A percentile compares a stretch with the other conserved stretches of the same genome.
Conservation (phyloP, 2,888 invertebrate species). For the Acronicta alni region DNA sequence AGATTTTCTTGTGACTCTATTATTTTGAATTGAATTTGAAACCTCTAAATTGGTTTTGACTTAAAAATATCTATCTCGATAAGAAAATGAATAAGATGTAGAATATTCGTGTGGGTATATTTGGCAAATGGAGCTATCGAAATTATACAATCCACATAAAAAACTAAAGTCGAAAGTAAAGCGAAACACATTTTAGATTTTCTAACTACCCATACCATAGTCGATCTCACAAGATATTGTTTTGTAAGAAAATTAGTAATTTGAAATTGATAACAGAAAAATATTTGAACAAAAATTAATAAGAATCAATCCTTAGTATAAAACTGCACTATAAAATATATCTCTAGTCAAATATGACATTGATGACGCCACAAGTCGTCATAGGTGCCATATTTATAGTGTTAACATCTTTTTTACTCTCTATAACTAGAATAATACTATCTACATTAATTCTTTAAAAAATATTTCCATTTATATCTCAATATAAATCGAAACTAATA, state of each 20-base stretch:
- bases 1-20: constrained; percentile 6
- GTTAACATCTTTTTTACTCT: constrained; percentile 69
- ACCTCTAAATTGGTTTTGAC: too few relatives aligned
- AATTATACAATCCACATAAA: neutral
- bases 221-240: constrained; percentile 2
- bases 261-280: neutral
- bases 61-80: too few relatives aligned
- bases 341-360: constrained; percentile 60
- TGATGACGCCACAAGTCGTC: constrained; percentile 45
- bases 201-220: neutral
- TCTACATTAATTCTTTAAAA: constrained; percentile 53
- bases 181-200: neutral
- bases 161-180: too few relatives aligned
- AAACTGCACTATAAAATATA: constrained; percentile 68
- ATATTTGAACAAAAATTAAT: neutral
- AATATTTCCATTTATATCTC: constrained; percentile 54
- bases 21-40: too few relatives aligned
- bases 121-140: neutral
- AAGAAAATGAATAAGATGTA: too few relatives aligned
- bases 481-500: constrained; percentile 62
- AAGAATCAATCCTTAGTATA: constrained; percentile 54
- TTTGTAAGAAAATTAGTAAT: neutral
- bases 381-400: constrained; percentile 63
- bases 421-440: constrained; percentile 61
- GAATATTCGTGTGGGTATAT: too few relatives aligned